Base-by-base conservation (phyloP, 2,113 vertebrate species). In the Leucopsar rothschildi region DNA sequence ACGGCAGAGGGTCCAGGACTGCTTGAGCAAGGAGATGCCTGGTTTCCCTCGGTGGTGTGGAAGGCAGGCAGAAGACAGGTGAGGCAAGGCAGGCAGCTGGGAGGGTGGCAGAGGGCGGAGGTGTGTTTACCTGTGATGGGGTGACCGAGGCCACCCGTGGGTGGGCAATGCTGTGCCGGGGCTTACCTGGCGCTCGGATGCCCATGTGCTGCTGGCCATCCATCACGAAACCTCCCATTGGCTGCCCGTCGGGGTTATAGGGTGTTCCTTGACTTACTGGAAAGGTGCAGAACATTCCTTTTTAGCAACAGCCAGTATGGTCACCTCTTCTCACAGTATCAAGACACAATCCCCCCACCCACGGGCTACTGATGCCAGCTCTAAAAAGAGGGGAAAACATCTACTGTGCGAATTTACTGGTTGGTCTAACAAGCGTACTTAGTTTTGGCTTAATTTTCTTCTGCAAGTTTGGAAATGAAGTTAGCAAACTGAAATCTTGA, bases 201-300 rank as follows among this genome's bases (percentile, higher is more conserved):
- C 99, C 99, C 99, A 99, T 99, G 98, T 99, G 99, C 97, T 99
- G 99, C 96, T 99, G 99, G 94, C 99, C 99, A 15, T 99, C 99
- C 99, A 99, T 99, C 98, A 99, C 99, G 42, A 99, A 99, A 90
- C 99, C 99, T 98, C 99, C 99, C 99, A 99, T 99, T 6, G 99
- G 99, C 97, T 99, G 99, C 96, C 99, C 99, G 16, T 99, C 99
- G 14, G 99, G 99, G 94, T 99, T 99, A 97, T 99, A 99, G 96
- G 99, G 99, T 88, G 99, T 99, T 97, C 99, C 99, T 99, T 99
- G 99, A 98, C 99, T 99, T 98, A 99, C 99, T 99, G 98, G 93
- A 98, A 98, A 97, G 98, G 97, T 61, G 90, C 66, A 98, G 91
- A 98, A 97, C 42, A 92, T 76, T 64, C 47, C 18, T 94, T 73